A percentile compares a stretch with the other conserved stretches of the same genome.
phyloP scores from a whole-genome alignment of 2,797 vertebrate species.

The Malurus splendens region DNA sequence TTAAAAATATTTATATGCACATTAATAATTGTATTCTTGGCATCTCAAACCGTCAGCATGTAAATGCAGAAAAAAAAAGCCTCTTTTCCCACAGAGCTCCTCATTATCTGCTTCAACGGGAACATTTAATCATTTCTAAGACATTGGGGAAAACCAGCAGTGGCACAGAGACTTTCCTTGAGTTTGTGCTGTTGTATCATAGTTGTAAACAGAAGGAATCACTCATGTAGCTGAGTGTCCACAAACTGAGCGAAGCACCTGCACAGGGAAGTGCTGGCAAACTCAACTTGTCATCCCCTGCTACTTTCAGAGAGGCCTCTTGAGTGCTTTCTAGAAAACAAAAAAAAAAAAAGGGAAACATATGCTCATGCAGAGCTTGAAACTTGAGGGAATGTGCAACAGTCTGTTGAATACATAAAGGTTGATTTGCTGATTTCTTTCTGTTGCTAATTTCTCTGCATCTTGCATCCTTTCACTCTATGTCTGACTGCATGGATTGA shows the following conservation, averaged over 20 bases:
- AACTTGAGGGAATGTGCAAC: background rate
- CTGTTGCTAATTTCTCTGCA: background rate
- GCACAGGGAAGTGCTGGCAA: slow-evolving; percentile 8
- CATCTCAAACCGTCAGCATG: background rate
- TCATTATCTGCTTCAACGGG: slow-evolving; percentile 46
- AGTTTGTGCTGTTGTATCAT: background rate
- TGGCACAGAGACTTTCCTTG: background rate
- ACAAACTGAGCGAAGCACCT: slow-evolving; percentile 6
- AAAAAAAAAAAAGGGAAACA: background rate
- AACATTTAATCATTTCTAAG: slow-evolving; percentile 41
- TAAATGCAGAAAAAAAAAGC: background rate
- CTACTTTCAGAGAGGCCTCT: background rate
- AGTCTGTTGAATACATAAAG: slow-evolving; percentile 11
- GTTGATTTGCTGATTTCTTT: slow-evolving; percentile 22
- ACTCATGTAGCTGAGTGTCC: slow-evolving; percentile 7
- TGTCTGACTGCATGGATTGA: slow-evolving; percentile 29
- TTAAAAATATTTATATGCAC: background rate
- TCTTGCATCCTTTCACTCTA: background rate
- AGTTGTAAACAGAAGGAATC: slow-evolving; percentile 35
- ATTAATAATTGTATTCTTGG: slow-evolving; percentile 29
- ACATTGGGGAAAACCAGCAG: slow-evolving; percentile 10
- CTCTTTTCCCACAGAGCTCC: slow-evolving; percentile 24
- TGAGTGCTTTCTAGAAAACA: slow-evolving; percentile 17
- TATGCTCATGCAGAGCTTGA: slow-evolving; percentile 25
- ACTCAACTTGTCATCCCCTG: background rate